Evolutionary conservation across 1,140 invertebrate species (phyloP), one percentile per base, ranked within the genome.

Genomic region (Drosophila neocordata): DNA sequence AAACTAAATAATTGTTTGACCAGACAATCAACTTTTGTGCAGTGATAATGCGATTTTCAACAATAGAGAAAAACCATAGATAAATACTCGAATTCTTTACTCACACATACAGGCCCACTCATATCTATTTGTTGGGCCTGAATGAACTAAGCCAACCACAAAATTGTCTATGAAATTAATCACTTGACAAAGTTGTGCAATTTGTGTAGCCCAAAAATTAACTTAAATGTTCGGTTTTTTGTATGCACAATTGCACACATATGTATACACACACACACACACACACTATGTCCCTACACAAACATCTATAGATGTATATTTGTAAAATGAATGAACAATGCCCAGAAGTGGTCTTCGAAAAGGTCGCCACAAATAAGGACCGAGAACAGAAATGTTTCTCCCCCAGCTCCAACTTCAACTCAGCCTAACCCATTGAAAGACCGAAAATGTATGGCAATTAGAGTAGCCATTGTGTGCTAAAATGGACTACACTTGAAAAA

Each of bases 391-490:
- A 15, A n/a, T 13, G 38, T 18, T 56, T 18, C 13, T n/a, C 11
- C 22, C 9, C 22, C 34, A 44, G 37, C 59, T 48, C 53, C 48
- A 61, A 12, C 38, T 41, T 48, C 70, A 55, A 57, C 13, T 56
- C 20, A 67, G 81, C 75, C 78, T 88, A 82, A 88, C 59, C 78
- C 82, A 87, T 82, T 87, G 74, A 87, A 85, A 85, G 80, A 69
- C 83, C 83, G 79, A 87, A 87, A 87, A 87, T 87, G 83, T 87
- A 88, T 88, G 83, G 83, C 83, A 87, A 87, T 87, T 87, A 87
- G 83, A 79, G 83, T 73, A 55, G 56, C 83, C 68, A 87, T 87
- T 87, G 83, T 87, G 57, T 68, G 60, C 20, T 52, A 62, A 60
- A 52, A 56, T 58, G 52, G 27, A 20, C 41, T 20, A 18, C 73